Base-by-base conservation (phyloP, 2,888 invertebrate species). In the Anaspis maculata region DNA sequence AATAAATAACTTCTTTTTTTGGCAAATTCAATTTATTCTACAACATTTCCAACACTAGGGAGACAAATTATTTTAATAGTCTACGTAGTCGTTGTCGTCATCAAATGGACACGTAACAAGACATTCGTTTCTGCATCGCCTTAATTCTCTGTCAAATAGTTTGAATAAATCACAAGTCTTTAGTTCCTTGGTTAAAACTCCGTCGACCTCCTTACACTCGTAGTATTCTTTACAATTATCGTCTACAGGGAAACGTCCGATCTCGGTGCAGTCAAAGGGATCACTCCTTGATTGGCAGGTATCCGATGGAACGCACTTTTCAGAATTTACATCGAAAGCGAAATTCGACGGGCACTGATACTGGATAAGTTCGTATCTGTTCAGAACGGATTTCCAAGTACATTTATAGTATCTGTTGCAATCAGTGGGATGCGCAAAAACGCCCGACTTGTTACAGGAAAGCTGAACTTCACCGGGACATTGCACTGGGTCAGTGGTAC, bases 391-490 rank as follows among this genome's bases (percentile, higher is more conserved):
- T 15, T 69, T 70, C 49, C 71, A 74, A 42, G 62, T 52, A 43
- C 74, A 75, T 28, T 67, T 64, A 44, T 72, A 74, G 50, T 71
- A 74, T 48, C 68, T 69, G 29, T 62, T 66, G 38, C 73, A 73
- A 45, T 73, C 62, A 15, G 56, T 47, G 10, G 59, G 62, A 51
- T 73, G 70, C 2, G 67, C 55, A 48, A 68, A 72, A 46, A 61
- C 66, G 2, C 73, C 73, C n/a, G 64, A 56, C n/a, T 40, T 45
- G 15, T 51, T 40, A 30, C 62, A 62, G n/a, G 27, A 30, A 13
- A 59, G 32, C 14, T 32, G 26, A 10, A 33, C 15, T 22, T 53
- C 53, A 9, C 51, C 44, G 9, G 56, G 57, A 43, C 58, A 58
- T 39, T 56, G 57, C 4, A 58, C 56, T 1, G 54, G 52, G 28